phyloP scores from a whole-genome alignment of 2,797 vertebrate genomes.

The Lepus oiostolus region DNA sequence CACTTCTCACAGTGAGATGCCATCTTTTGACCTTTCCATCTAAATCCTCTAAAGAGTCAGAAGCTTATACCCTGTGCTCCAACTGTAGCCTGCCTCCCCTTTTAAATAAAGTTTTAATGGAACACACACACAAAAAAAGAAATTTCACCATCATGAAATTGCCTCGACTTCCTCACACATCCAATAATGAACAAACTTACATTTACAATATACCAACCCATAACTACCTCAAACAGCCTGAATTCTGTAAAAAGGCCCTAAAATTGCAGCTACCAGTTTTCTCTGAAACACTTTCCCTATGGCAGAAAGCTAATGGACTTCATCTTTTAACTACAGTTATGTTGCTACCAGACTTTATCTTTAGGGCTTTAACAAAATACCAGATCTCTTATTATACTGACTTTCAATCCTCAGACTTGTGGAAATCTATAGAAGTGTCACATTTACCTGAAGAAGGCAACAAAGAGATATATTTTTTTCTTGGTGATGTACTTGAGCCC shows the following conservation, averaged over 20 bases:
- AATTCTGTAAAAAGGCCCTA: neutral
- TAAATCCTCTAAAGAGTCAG: neutral
- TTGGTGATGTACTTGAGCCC: too few species aligned
- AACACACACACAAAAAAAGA: neutral
- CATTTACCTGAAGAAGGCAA: neutral
- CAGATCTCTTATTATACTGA: neutral
- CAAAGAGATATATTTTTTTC: neutral
- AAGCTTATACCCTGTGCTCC: neutral
- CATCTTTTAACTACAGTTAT: neutral
- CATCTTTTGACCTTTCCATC: neutral
- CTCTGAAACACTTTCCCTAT: neutral
- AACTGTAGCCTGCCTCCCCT: neutral
- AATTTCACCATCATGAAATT: neutral
- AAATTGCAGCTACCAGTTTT: neutral
- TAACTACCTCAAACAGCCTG: neutral
- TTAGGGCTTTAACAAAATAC: neutral
- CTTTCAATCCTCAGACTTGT: neutral
- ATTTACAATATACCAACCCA: neutral
- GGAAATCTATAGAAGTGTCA: too few species aligned
- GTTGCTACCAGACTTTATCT: neutral
- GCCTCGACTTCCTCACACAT: neutral
- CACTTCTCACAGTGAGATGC: too few species aligned
- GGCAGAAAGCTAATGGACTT: neutral
- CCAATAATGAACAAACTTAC: neutral
- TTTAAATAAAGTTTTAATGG: slow-evolving; percentile 13